Base-by-base conservation (phyloP, 2,888 invertebrate genomes). In the Drosophila setosimentum region DNA sequence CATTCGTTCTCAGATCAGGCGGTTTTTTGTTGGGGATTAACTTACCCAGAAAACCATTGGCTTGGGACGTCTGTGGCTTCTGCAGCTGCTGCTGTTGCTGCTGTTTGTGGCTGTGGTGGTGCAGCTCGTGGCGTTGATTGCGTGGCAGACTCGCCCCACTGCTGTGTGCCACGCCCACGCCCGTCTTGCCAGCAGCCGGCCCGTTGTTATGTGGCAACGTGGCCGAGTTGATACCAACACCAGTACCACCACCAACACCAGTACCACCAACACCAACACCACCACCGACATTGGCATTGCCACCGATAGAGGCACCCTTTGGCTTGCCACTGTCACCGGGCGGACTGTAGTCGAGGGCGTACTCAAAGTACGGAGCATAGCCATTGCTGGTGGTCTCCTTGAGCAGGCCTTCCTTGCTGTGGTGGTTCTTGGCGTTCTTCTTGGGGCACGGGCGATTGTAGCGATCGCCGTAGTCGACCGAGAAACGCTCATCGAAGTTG, bases 271-370 rank as follows among this genome's bases (percentile, higher is more conserved):
- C 72, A 7, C 21, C 21, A 33, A 18, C 27, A 18, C 1, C 53
- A 24, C 32, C 53, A 11, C 4, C 53, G 33, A 24, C 33, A 24
- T 45, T 45, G 45, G 16, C 45, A 27, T 11, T 16, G 11, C 21
- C 75, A 29, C 60, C 66, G 27, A 51, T 68, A 4, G 40, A 35
- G 16, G 54, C 42, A 3, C 55, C 65, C 64, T 87, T 90, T 10
- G 78, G 18, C 27, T 89, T 91, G 63, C 80, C 76, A 16, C 71
- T 82, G 0, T 91, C 91, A 1, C 84, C 84, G 35, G 97, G 97
- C 10, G 97, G 97, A 90, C 97, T 97, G 93, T 98, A 98, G 92
- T 98, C 98, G 60, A 97, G 95, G 7, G 96, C 95, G 91, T 97
- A 98, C 92, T 98, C 98, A 54, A 97, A 97, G 93, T 97, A 98